These are phyloP conservation scores for Cervus canadensis DNA, from an alignment of 2,113 vertebrate genomes.

Conservation along the genomic window DNA sequence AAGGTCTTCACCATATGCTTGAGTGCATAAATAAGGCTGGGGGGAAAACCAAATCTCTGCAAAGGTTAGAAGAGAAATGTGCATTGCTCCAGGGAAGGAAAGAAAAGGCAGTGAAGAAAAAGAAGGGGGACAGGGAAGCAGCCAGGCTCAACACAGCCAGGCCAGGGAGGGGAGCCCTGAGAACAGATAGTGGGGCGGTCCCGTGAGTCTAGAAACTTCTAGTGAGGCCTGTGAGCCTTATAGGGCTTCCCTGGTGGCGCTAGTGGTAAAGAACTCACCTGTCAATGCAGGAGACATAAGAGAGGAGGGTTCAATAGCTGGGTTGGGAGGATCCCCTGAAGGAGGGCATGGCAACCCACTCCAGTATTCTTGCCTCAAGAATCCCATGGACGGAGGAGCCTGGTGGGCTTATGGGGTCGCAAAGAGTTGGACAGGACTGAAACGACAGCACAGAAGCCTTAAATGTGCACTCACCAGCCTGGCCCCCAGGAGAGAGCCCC, in stretches of 20 bases:
- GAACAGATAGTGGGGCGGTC: rapidly evolving
- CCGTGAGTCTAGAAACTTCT: not conserved
- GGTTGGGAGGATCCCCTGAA: not conserved
- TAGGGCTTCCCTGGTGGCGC: not conserved
- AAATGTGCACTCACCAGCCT: not conserved
- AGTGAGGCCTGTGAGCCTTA: no score
- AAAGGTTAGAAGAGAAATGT: not conserved
- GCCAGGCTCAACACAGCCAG: no score
- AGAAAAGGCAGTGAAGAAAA: not conserved
- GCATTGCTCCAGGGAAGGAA: not conserved
- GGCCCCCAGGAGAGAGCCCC: not conserved
- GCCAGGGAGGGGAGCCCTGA: not conserved
- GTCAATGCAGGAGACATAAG: not conserved
- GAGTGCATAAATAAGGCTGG: not conserved
- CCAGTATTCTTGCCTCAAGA: not conserved
- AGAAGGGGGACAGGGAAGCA: not conserved
- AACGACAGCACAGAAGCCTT: not conserved
- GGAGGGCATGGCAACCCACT: not conserved
- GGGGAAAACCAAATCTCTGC: not conserved
- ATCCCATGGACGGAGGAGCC: not conserved
- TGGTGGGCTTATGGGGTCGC: not conserved
- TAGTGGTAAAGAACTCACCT: not conserved
- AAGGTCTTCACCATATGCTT: not conserved
- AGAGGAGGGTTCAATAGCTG: not conserved
- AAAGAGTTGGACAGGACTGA: not conserved